Percentiles rank a stretch among this genome's conserved stretches.
Evolutionary conservation across 1,140 invertebrate genomes (phyloP).

Genomic region (Paraescarpia echinospica): DNA sequence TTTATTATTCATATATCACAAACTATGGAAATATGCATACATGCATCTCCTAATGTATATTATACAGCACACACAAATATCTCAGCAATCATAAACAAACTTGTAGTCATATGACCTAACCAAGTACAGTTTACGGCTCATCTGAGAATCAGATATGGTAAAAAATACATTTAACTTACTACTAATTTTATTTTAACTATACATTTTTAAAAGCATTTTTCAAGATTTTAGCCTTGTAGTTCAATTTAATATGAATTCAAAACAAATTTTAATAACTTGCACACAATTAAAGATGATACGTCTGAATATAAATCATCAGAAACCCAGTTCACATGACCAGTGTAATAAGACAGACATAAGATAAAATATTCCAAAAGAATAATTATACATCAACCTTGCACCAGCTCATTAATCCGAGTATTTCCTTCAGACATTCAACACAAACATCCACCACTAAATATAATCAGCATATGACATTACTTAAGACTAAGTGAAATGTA

Average conservation of each 20-base stretch:
- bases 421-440: background rate
- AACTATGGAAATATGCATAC: background rate
- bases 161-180: too few species aligned
- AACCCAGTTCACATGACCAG: background rate
- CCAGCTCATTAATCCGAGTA: background rate
- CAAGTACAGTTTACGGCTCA: too few species aligned
- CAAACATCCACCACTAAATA: background rate
- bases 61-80: background rate
- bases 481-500: too few species aligned
- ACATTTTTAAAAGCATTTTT: background rate
- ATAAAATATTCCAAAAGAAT: background rate
- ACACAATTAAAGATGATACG: background rate
- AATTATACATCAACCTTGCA: background rate
- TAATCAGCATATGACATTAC: background rate
- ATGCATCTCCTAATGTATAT: background rate
- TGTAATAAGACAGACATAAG: background rate
- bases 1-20: background rate
- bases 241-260: background rate
- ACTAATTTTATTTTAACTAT: background rate
- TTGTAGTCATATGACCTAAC: background rate
- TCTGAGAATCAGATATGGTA: too few species aligned
- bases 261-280: background rate
- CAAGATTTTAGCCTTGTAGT: background rate
- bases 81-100: background rate
- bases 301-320: background rate